Conservation (phyloP, 2,888 invertebrate species). For the Strigamia crassipes region DNA sequence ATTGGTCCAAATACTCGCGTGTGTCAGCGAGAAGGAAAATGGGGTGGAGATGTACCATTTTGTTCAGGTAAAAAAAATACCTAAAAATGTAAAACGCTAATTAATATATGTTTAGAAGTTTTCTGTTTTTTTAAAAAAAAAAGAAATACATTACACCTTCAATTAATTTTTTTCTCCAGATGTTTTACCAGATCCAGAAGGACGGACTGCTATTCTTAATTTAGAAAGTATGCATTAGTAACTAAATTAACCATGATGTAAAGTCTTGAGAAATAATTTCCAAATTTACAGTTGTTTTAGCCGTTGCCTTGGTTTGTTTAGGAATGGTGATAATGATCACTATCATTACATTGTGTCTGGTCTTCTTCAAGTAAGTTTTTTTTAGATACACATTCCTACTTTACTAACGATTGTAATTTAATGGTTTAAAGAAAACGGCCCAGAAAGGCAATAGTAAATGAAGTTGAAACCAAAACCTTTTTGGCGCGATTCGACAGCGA, state of each 20-base stretch:
- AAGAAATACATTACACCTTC: not conserved
- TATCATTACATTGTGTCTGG: not conserved
- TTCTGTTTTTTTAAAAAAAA: too few relatives aligned
- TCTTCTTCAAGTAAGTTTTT: conserved; percentile 36
- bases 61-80: conserved; percentile 22
- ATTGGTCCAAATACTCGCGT: conserved; percentile 22
- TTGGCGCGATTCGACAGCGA: conserved; percentile 19
- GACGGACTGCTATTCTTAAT: not conserved
- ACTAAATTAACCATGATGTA: not conserved
- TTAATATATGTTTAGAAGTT: not conserved
- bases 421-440: conserved; percentile 1
- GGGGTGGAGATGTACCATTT: conserved; percentile 29
- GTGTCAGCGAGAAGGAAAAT: conserved; percentile 31
- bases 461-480: conserved; percentile 2
- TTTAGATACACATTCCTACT: not conserved
- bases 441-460: not conserved
- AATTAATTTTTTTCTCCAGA: not conserved
- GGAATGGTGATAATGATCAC: conserved; percentile 14
- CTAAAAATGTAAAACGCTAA: not conserved
- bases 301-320: not conserved
- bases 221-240: conserved; percentile 13
- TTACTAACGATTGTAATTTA: not conserved
- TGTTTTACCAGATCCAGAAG: conserved; percentile 33
- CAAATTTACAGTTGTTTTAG: conserved; percentile 22
- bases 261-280: not conserved